phyloP scores from a whole-genome alignment of 92 coral and sea anemone species.

The Actinernus sp. region DNA sequence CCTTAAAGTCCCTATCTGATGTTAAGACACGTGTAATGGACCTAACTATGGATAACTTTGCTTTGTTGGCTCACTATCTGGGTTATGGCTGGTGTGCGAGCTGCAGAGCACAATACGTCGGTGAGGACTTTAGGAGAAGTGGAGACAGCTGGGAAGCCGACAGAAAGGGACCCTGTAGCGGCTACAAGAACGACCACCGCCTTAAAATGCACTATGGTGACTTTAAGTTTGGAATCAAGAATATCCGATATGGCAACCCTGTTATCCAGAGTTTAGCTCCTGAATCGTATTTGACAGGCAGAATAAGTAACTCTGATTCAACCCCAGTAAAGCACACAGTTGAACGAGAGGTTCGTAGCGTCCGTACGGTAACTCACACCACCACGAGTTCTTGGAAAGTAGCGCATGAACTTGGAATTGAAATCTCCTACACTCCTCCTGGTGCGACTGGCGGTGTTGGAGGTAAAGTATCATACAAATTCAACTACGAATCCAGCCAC shows the following conservation, averaged over 20 bases:
- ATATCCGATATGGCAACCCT: slow-evolving; percentile 52
- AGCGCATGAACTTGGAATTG: slow-evolving; percentile 61
- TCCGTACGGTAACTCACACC: too few relatives aligned
- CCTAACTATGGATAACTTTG: slow-evolving; percentile 38
- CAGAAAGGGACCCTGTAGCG: too few relatives aligned
- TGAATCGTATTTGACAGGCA: slow-evolving; percentile 38
- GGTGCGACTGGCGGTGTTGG: slow-evolving; percentile 64
- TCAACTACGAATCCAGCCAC: too few relatives aligned
- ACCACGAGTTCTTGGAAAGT: slow-evolving; percentile 69
- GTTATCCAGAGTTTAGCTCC: too few relatives aligned
- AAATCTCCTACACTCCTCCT: too few relatives aligned
- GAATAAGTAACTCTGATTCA: slow-evolving; percentile 40
- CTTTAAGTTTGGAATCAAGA: slow-evolving; percentile 60
- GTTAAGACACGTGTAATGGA: slow-evolving; percentile 80
- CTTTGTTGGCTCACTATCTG: too few relatives aligned
- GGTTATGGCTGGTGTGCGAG: slow-evolving; percentile 82
- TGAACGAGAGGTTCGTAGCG: slow-evolving; percentile 62
- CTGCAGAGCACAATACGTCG: slow-evolving; percentile 62
- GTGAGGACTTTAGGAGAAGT: slow-evolving; percentile 73
- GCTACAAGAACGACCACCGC: too few relatives aligned
- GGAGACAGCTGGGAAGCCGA: too few relatives aligned
- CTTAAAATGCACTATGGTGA: slow-evolving; percentile 64
- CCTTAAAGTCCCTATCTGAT: slow-evolving; percentile 50
- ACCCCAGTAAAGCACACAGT: slow-evolving; percentile 22
- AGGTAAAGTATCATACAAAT: slow-evolving; percentile 17